Evolutionary conservation across 2,888 invertebrate species (phyloP), one percentile per base, ranked within the genome.

Genomic region (Meghimatium bilineatum): DNA sequence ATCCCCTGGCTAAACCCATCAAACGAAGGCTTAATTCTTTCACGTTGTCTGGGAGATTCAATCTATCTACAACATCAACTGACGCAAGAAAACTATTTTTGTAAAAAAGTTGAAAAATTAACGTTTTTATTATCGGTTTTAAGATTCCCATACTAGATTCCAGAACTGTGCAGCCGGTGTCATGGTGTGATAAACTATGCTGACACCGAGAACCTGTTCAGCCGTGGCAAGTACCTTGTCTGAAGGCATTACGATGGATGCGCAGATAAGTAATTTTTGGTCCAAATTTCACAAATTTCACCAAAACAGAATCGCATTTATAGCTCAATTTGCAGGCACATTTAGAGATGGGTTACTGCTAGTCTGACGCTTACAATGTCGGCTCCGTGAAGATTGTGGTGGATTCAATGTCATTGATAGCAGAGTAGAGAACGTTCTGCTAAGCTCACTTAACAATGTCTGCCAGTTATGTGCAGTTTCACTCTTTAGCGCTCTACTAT

Each of bases 291-390:
- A 49, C 10, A n/a, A 5, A 3, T 23, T 72, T 49, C 44, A 34
- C 72, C n/a, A 1, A 36, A 36, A 63, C n/a, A n/a, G 23, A 38
- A 29, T 1, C 44, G 44, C 12, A 49, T 72, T 72, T 72, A 72
- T 72, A 5, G 72, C 44, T 34, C 72, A 72, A 72, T 72, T 72
- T 72, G 72, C 44, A 72, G 29, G 14, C 72, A 8, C 36, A 38
- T 72, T 38, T 72, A 26, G 72, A 49, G 20, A 2, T 72, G 38
- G 10, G 44, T 34, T 49, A 72, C 44, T 49, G 72, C 29, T n/a
- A 72, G 20, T 6, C 23, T 29, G 72, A 49, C 72, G 38, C 44
- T 38, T n/a, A 72, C 23, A 72, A 49, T 44, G 72, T 44, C 72
- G 38, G 49, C n/a, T n/a, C 29, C 44, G 5, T 20, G 38, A n/a